Evolutionary conservation across 1,140 invertebrate species (phyloP).

Genomic region (Lethocerus indicus): DNA sequence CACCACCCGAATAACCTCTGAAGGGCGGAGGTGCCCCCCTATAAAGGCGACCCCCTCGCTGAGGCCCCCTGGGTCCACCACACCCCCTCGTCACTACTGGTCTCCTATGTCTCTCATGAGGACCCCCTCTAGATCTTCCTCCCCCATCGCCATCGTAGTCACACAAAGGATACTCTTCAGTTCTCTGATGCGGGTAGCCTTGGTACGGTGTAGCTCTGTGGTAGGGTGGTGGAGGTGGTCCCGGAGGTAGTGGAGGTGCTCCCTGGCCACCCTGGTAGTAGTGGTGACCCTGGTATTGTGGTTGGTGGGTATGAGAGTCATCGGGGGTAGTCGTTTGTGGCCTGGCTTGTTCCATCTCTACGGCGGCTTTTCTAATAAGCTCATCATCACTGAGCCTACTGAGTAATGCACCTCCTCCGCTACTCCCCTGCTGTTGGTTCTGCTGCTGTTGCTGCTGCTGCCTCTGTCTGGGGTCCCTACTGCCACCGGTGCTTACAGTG

Average conservation of each 20-base stretch:
- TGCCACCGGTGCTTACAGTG: conserved; percentile 1
- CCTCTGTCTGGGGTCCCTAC: conserved; percentile 18
- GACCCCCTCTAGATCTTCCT: background rate
- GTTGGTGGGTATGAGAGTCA: too few species aligned
- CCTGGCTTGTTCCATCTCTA: conserved; percentile 12
- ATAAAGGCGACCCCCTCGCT: background rate
- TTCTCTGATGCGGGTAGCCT: too few species aligned
- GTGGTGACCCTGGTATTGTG: too few species aligned
- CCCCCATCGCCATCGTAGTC: too few species aligned
- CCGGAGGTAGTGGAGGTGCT: background rate
- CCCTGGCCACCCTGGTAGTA: too few species aligned
- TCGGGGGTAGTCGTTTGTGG: too few species aligned
- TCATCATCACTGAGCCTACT: conserved; percentile 15
- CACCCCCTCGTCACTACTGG: background rate
- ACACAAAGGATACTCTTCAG: too few species aligned
- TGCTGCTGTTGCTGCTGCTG: conserved; percentile 5
- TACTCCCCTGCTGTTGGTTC: too few species aligned
- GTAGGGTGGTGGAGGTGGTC: background rate
- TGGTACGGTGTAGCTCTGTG: too few species aligned
- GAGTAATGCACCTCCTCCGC: too few species aligned
- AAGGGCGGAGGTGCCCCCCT: background rate
- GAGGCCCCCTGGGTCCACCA: background rate
- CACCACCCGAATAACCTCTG: background rate
- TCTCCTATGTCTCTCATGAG: background rate
- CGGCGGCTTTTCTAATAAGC: conserved; percentile 16